Percentiles rank a stretch among this genome's conserved stretches.
Evolutionary conservation across 30 jellyfish, hydroid and myxozoan species (phyloP).

Genomic region (Hydractinia echinata): DNA sequence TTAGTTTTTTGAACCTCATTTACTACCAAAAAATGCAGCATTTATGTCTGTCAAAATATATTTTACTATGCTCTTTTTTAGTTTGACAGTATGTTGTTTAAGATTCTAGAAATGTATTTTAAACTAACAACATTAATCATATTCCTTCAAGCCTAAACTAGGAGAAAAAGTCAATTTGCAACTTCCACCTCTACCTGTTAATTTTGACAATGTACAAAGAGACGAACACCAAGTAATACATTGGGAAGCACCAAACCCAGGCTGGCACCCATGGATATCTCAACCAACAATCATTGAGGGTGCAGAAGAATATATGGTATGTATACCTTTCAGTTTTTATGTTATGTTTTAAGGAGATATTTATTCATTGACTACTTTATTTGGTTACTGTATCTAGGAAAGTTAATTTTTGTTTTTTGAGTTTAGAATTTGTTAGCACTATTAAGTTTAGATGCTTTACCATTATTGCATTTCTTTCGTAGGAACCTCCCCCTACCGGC

Average conservation of each 20-base stretch:
- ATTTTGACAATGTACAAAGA: neutral
- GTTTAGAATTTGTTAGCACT: neutral
- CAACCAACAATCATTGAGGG: slow-evolving; percentile 92
- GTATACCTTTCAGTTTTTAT: neutral
- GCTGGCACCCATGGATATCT: slow-evolving; percentile 90
- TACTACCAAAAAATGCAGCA: too few species aligned
- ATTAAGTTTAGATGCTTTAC: too few species aligned
- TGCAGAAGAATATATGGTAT: slow-evolving; percentile 89
- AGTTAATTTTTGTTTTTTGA: too few species aligned
- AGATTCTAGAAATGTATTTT: neutral
- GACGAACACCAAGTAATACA: slow-evolving; percentile 36
- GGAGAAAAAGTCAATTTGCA: slow-evolving; percentile 24
- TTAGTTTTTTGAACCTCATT: too few species aligned
- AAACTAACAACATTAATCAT: neutral
- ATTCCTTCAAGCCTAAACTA: slow-evolving; percentile 1
- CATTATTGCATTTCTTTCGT: neutral
- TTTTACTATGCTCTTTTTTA: neutral
- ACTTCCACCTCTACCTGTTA: slow-evolving; percentile 1
- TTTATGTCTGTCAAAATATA: too few species aligned
- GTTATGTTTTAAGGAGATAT: too few species aligned
- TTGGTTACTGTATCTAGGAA: neutral
- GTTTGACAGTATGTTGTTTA: neutral
- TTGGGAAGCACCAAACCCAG: slow-evolving; percentile 85
- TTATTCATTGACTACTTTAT: too few species aligned
- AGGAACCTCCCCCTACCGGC: slow-evolving; percentile 71